phyloP scores from a whole-genome alignment of 1,140 invertebrate genomes.

The Adoxophyes honmai region DNA sequence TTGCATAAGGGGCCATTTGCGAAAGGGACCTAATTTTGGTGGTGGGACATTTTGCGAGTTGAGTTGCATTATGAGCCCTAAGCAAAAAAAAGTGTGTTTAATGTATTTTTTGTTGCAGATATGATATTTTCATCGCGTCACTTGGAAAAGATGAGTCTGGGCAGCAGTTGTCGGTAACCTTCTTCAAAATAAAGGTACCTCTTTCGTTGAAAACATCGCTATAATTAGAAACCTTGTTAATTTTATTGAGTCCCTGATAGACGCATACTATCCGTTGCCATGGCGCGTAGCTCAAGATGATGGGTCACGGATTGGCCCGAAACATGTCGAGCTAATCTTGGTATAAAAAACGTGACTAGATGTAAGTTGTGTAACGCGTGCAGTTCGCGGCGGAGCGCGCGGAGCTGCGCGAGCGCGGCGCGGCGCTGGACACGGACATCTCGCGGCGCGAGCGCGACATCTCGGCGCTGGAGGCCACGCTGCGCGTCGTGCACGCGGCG shows the following conservation, averaged over 20 bases:
- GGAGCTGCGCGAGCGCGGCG: slow-evolving; percentile 83
- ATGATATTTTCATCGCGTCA: slow-evolving; percentile 68
- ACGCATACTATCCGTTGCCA: no score
- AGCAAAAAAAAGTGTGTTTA: background rate
- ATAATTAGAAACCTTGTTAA: no score
- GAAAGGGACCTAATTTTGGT: no score
- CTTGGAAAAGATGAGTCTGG: slow-evolving; percentile 80
- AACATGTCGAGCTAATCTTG: no score
- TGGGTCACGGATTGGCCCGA: no score
- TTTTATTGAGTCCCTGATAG: no score
- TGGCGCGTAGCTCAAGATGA: no score
- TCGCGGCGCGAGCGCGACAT: slow-evolving; percentile 84
- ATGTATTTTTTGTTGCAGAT: slow-evolving; percentile 49
- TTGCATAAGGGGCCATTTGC: no score
- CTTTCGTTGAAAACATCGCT: no score
- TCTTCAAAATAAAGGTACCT: slow-evolving; percentile 81
- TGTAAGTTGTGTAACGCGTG: background rate
- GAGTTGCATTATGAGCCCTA: no score
- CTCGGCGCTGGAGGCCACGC: slow-evolving; percentile 85
- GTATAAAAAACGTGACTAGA: no score
- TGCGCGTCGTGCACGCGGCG: slow-evolving; percentile 82
- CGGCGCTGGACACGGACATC: slow-evolving; percentile 82
- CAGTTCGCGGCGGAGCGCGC: slow-evolving; percentile 82
- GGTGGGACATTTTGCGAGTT: no score
- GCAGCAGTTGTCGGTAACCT: slow-evolving; percentile 79